Conservation (phyloP, 2,113 vertebrate species). For the Paratilapia polleni region DNA sequence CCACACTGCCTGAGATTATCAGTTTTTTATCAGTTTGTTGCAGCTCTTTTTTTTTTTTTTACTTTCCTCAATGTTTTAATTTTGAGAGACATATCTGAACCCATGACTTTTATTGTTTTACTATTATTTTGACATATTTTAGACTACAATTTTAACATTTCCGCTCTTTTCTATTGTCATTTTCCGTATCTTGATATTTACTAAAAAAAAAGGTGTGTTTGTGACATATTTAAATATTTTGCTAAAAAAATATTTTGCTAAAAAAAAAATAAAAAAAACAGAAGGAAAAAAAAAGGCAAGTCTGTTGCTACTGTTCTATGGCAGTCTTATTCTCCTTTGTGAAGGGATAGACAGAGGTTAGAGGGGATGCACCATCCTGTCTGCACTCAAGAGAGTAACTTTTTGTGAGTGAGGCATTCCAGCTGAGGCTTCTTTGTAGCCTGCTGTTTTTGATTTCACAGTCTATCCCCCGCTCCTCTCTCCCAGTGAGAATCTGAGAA, state of each 20-base stretch:
- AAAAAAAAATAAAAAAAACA: too few relatives aligned
- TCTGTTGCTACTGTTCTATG: slow-evolving; percentile 21
- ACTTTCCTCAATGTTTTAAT: not conserved
- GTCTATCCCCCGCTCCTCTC: slow-evolving; percentile 42
- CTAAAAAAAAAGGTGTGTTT: not conserved
- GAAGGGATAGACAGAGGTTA: slow-evolving; percentile 9
- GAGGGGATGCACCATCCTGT: slow-evolving; percentile 48
- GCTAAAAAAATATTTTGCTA: too few relatives aligned
- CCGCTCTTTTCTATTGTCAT: too few relatives aligned
- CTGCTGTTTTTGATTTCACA: slow-evolving; percentile 81
- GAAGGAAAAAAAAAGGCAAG: not conserved
- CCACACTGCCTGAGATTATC: not conserved
- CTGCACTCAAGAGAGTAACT: slow-evolving; percentile 69
- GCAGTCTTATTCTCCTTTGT: not conserved
- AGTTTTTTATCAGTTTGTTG: not conserved
- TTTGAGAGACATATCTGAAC: not conserved
- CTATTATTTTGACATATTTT: not conserved
- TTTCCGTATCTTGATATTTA: not conserved
- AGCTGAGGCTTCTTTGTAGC: slow-evolving; percentile 73
- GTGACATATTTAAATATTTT: not conserved
- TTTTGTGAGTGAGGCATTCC: slow-evolving; percentile 80
- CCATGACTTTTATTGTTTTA: not conserved
- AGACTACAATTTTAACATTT: not conserved
- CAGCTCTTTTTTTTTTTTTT: not conserved
- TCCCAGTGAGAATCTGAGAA: slow-evolving; percentile 45